These are phyloP conservation scores for Drosophila navojoa DNA, from an alignment of 1,140 invertebrate genomes.

Conservation along the genomic window DNA sequence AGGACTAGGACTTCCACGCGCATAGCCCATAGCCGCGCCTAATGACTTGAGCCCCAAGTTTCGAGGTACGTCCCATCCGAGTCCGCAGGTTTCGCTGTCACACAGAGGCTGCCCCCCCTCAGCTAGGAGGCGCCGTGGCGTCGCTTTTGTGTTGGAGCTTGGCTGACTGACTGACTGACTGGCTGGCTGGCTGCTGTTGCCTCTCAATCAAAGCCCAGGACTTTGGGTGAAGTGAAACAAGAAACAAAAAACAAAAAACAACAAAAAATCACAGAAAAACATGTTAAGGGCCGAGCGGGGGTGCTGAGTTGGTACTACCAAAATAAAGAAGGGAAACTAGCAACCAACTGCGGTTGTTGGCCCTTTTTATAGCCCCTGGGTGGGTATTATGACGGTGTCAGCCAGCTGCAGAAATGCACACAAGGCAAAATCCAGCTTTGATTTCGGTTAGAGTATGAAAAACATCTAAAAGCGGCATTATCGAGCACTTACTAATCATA, in stretches of 20 bases:
- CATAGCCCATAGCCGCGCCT: constrained; percentile 41
- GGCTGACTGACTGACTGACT: background rate
- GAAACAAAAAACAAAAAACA: constrained; percentile 10
- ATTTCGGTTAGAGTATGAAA: constrained; percentile 21
- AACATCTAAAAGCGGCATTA: background rate
- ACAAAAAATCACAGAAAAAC: constrained; percentile 11
- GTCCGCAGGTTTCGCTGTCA: constrained; percentile 6
- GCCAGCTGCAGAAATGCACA: constrained; percentile 38
- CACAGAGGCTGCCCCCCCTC: background rate
- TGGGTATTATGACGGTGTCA: constrained; percentile 41
- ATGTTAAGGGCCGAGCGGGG: background rate
- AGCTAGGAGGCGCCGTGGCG: constrained; percentile 18
- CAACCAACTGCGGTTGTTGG: constrained; percentile 46
- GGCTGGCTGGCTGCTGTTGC: constrained; percentile 30
- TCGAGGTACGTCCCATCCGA: constrained; percentile 22
- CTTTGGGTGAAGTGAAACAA: constrained; percentile 42
- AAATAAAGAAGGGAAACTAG: constrained; percentile 37
- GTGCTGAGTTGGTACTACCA: constrained; percentile 3
- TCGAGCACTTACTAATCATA: background rate
- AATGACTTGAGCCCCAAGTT: constrained; percentile 68
- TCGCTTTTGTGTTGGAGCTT: constrained; percentile 28
- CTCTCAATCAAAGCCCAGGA: constrained; percentile 51
- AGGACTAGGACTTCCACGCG: constrained; percentile 23
- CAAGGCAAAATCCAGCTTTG: constrained; percentile 22
- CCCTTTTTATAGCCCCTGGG: constrained; percentile 46